phyloP scores from a whole-genome alignment of 2,888 invertebrate species.

The Silvanus unidentatus region DNA sequence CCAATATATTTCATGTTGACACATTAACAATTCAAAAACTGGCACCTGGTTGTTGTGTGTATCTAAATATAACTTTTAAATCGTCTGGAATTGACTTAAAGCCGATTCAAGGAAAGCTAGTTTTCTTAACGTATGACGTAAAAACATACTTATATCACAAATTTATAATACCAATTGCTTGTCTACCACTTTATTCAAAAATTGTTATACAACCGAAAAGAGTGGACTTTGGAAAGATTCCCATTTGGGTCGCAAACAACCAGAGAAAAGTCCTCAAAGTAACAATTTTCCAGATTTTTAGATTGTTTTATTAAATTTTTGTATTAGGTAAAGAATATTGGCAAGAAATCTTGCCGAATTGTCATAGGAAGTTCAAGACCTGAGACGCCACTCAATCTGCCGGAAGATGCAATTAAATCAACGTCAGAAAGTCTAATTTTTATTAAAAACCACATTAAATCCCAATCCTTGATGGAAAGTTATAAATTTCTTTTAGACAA shows the following conservation, averaged over 20 bases:
- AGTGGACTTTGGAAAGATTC: slow-evolving; percentile 23
- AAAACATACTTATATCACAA: slow-evolving; percentile 12
- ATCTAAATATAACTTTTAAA: slow-evolving; percentile 16
- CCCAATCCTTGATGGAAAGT: too few relatives aligned
- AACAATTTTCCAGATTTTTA: too few relatives aligned
- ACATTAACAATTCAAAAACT: slow-evolving; percentile 21
- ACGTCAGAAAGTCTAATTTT: too few relatives aligned
- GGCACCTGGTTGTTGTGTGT: slow-evolving; percentile 15
- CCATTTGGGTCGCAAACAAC: slow-evolving; percentile 19
- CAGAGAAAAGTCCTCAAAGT: slow-evolving; percentile 18
- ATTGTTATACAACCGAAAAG: slow-evolving; percentile 15
- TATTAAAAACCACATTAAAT: too few relatives aligned
- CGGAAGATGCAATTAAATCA: too few relatives aligned
- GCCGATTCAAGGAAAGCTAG: slow-evolving; percentile 15
- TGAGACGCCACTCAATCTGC: too few relatives aligned
- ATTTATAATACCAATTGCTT: slow-evolving; percentile 16
- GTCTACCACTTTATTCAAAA: slow-evolving; percentile 17
- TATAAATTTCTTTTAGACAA: too few relatives aligned
- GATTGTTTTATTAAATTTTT: too few relatives aligned
- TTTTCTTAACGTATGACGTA: slow-evolving; percentile 20
- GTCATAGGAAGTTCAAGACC: too few relatives aligned
- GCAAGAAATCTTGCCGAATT: too few relatives aligned
- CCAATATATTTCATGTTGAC: slow-evolving; percentile 3
- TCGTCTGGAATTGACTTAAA: slow-evolving; percentile 14
- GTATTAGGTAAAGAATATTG: too few relatives aligned